Evolutionary conservation across 1,140 invertebrate genomes (phyloP).

Genomic region (Pemphigus obesinymphae): DNA sequence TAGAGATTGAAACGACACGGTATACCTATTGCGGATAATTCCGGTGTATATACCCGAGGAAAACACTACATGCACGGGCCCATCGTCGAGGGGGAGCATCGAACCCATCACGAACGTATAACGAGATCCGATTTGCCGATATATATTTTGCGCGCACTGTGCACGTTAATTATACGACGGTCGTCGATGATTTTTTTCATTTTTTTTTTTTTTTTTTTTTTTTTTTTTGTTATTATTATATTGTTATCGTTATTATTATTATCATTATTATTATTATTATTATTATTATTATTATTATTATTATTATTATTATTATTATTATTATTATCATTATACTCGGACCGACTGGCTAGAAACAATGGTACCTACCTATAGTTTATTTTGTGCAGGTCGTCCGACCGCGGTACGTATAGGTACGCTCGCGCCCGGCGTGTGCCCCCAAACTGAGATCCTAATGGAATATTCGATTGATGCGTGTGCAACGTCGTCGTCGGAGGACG

Average conservation of each 20-base stretch:
- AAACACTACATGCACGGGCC: no score
- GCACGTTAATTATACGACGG: constrained; percentile 27
- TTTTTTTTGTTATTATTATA: constrained; percentile 26
- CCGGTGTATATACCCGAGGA: no score
- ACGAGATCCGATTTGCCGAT: constrained; percentile 30
- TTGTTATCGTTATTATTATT: neutral
- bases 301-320: neutral
- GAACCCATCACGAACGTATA: neutral
- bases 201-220: neutral
- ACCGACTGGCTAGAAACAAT: constrained; percentile 5
- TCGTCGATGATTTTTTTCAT: neutral
- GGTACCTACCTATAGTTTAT: neutral
- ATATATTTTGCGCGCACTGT: constrained; percentile 31
- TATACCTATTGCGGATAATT: no score
- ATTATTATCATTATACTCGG: neutral
- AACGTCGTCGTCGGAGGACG: neutral
- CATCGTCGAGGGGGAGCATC: neutral
- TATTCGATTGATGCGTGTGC: constrained; percentile 32
- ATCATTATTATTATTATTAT: neutral
- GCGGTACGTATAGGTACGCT: neutral
- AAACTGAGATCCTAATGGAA: constrained; percentile 32
- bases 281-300: neutral
- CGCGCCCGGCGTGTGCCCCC: neutral
- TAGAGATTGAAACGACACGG: no score
- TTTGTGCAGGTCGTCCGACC: neutral